Conservation (phyloP, 1,140 invertebrate genomes). For the Palaemon carinicauda region DNA sequence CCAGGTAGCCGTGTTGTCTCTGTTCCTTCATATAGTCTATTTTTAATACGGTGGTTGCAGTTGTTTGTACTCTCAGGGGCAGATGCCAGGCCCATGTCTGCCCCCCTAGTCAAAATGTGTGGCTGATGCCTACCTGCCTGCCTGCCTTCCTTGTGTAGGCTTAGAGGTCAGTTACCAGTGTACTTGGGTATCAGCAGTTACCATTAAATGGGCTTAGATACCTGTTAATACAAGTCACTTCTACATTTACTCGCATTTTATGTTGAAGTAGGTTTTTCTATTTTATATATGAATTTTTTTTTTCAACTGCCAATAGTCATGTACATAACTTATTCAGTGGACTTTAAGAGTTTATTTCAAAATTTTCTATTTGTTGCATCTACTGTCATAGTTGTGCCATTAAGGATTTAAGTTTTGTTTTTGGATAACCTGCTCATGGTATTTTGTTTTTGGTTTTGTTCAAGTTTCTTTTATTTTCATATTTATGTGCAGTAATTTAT, state of each 20-base stretch:
- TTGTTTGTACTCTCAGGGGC: conserved; percentile 43
- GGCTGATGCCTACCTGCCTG: not conserved
- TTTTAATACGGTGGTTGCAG: conserved; percentile 55
- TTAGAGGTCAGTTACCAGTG: conserved; percentile 38
- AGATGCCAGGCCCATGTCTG: conserved; percentile 36
- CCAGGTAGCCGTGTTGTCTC: conserved; percentile 33
- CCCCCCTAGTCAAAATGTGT: conserved; percentile 41
- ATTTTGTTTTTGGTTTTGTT: conserved; percentile 38
- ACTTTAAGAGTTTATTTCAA: conserved; percentile 49
- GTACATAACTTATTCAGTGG: conserved; percentile 46
- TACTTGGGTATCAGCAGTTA: conserved; percentile 46
- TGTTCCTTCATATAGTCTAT: conserved; percentile 55
- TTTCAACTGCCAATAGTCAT: conserved; percentile 29
- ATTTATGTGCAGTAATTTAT: conserved; percentile 52
- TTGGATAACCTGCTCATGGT: conserved; percentile 37
- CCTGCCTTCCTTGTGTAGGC: not conserved
- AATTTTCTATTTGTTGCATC: conserved; percentile 53
- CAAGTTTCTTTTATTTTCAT: conserved; percentile 49
- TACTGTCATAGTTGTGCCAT: conserved; percentile 49
- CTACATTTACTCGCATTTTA: not conserved
- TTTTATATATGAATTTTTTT: conserved; percentile 26
- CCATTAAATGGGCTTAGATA: conserved; percentile 42
- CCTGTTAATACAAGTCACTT: conserved; percentile 30
- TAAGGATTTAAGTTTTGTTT: conserved; percentile 31
- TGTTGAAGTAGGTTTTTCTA: conserved; percentile 32